Base-by-base conservation (phyloP, 2,797 vertebrate species). In the Aselliscus stoliczkanus region DNA sequence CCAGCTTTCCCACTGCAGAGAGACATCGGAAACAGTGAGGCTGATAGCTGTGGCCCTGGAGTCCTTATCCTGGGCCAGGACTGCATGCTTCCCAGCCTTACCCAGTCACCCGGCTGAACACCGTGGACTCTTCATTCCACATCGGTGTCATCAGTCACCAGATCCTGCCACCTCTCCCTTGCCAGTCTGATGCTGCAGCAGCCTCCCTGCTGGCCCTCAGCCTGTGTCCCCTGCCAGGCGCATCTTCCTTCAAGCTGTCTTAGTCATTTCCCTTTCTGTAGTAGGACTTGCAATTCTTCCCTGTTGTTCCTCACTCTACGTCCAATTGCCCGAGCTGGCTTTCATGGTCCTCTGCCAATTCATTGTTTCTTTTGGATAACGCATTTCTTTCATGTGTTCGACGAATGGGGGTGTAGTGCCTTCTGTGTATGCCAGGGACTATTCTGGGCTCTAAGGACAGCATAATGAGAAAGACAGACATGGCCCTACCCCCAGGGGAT, bases 241-340 rank as follows among this genome's bases (percentile, higher is more conserved):
- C 17, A 0, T 4, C 58, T 83, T 88, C 39, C 56, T 39, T 2
- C 0, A 2, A 4, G 29, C 54, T 29, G 0, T 0, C n/a, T 7
- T n/a, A 21, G 50, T 29, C 39, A 0, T 7, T 39, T 64, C 18
- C 44, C 18, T 31, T 21, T 56, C 69, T 31, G 17, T 37, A 31
- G 14, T n/a, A 7, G 12, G 29, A 58, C 39, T 10, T 0, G 0
- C 12, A 18, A 15, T 18, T 34, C 54, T n/a, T 81, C 34, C 25
- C 62, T n/a, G 8, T 8, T 3, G 3, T 56, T 65, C 42, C 37
- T 58, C 20, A 42, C 23, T 9, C 67, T 18, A 29, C 27, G 15
- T 60, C 82, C 52, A 77, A 44, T 29, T 0, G 21, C 62, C 69
- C 64, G 0, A 2, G 18, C 15, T 7, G 54, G 65, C 88, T 20